Evolutionary conservation across 2,888 invertebrate species (phyloP), one percentile per base, ranked within the genome.

Genomic region (Chorisops tibialis): DNA sequence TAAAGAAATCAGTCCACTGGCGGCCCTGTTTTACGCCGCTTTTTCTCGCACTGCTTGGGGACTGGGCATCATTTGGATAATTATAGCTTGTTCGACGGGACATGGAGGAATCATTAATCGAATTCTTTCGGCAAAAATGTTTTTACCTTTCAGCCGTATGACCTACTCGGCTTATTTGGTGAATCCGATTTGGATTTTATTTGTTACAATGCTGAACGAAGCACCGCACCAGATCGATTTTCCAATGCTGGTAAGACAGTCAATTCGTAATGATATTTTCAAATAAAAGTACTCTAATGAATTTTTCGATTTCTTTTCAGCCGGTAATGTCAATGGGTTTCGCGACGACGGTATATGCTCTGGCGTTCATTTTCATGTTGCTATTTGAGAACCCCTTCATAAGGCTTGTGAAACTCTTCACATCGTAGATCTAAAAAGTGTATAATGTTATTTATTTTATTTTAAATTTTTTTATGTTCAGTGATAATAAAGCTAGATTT

Each of bases 131-230:
- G 63, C 65, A n/a, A 66, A 68, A 60, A 7, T 59, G 4, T 63
- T 68, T 22, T 22, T 68, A 22, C 68, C 68, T 43, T 62, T 81
- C 4, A 81, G 81, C 64, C 75, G 79, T 68, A 69, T 82, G 64
- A 79, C 81, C 1, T 81, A 79, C 66, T 78, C 79, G 63, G 79
- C 78, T 6, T 82, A 82, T 70, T 71, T 82, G 3, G 54, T 81
- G 21, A 81, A 82, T 72, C 82, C 82, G 14, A 66, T 81, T 14
- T 63, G 81, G 12, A 78, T 81, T 61, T 73, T 71, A 63, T 75
- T 79, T 22, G 66, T 80, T 9, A 77, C 63, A 18, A 64, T 67
- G 63, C 45, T 65, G 9, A 60, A 59, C 24, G 67, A 68, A 52
- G 59, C 49, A 19, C 56, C 68, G 45, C 56, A 66, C 5, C 67